A percentile compares a stretch with the other conserved stretches of the same genome.
Evolutionary conservation across 2,888 invertebrate genomes (phyloP).

Genomic region (Ophraella communa): DNA sequence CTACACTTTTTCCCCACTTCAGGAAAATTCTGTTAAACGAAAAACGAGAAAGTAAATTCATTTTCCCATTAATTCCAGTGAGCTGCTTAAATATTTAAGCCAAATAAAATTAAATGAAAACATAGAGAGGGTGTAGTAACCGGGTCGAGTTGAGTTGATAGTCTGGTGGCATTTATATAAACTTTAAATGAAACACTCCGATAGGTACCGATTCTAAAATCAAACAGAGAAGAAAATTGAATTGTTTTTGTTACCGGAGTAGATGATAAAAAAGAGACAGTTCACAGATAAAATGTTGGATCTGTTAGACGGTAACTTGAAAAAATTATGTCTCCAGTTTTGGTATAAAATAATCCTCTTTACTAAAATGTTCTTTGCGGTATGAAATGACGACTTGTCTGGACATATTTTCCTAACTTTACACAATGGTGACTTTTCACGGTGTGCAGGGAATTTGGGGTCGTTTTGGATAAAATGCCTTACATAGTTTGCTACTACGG

Average conservation of each 20-base stretch:
- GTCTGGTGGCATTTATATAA: neutral
- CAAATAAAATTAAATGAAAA: conserved; percentile 51
- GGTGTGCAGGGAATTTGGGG: conserved; percentile 18
- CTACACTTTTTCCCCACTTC: neutral
- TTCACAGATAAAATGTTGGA: too few relatives aligned
- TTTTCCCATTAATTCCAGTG: conserved; percentile 49
- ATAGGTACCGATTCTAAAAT: too few relatives aligned
- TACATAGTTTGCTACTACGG: neutral
- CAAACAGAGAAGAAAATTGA: too few relatives aligned
- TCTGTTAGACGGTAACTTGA: too few relatives aligned
- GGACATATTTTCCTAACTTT: conserved; percentile 27
- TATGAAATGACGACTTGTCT: conserved; percentile 37
- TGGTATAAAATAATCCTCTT: conserved; percentile 7
- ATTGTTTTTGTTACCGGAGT: too few relatives aligned
- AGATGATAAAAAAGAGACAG: too few relatives aligned
- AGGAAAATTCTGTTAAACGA: conserved; percentile 30
- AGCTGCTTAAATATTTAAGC: conserved; percentile 49
- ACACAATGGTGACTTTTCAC: conserved; percentile 28
- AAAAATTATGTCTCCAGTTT: too few relatives aligned
- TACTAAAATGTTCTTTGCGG: neutral
- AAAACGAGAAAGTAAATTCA: conserved; percentile 49
- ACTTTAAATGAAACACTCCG: too few relatives aligned
- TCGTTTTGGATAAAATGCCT: conserved; percentile 2
- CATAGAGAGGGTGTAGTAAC: conserved; percentile 35
- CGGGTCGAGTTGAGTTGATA: conserved; percentile 35